A percentile compares a stretch with the other conserved stretches of the same genome.
Evolutionary conservation across 2,888 invertebrate genomes (phyloP).

Genomic region (Dorcus hopei): DNA sequence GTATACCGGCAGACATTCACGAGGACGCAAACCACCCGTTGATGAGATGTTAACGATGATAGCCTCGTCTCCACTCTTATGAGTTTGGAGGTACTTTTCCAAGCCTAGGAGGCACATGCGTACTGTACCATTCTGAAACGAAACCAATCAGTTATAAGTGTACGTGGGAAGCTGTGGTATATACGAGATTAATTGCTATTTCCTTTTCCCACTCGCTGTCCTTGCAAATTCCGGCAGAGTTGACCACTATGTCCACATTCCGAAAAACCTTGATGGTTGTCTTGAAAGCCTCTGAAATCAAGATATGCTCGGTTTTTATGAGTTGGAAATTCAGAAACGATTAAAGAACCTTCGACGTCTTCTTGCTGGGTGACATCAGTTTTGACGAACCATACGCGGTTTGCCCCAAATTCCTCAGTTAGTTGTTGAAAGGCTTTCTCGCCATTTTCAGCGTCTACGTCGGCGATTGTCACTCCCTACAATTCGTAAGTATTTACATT

Average conservation of each 20-base stretch:
- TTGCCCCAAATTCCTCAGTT: conserved; percentile 63
- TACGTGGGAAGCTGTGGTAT: background rate
- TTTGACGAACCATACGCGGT: conserved; percentile 65
- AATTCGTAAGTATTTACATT: background rate
- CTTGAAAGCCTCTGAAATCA: conserved; percentile 10
- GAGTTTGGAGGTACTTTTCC: conserved; percentile 48
- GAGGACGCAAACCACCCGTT: conserved; percentile 41
- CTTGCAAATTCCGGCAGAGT: conserved; percentile 23
- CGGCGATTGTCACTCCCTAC: conserved; percentile 63
- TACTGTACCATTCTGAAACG: conserved; percentile 45
- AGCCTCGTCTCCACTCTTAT: conserved; percentile 50
- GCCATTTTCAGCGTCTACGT: conserved; percentile 63
- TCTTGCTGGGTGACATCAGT: conserved; percentile 61
- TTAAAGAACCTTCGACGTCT: conserved; percentile 23
- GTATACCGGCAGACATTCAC: conserved; percentile 42
- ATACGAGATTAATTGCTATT: conserved; percentile 23
- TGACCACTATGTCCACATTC: conserved; percentile 24
- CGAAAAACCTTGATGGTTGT: conserved; percentile 8
- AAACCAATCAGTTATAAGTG: background rate
- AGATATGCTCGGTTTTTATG: background rate
- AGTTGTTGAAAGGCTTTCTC: conserved; percentile 62
- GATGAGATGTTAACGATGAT: conserved; percentile 52
- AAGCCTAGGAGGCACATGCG: conserved; percentile 47
- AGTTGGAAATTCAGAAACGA: background rate
- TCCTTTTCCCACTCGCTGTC: conserved; percentile 23